Evolutionary conservation across 1,140 invertebrate species (phyloP).

Genomic region (Agrypnia vestita): DNA sequence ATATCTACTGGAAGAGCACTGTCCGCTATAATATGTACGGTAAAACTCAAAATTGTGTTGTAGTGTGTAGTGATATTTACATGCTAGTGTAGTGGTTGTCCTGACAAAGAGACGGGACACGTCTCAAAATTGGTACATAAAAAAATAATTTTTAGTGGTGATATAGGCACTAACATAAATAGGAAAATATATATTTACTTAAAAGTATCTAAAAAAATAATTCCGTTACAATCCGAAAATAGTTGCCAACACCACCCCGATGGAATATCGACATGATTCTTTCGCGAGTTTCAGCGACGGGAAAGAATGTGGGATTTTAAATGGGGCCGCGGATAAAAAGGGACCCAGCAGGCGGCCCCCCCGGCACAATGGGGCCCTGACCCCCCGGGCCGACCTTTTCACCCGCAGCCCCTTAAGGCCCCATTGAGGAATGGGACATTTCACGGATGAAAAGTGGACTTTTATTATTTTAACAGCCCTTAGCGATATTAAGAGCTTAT

Average conservation of each 20-base stretch:
- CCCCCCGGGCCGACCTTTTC: slow-evolving; percentile 28
- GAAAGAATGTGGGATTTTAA: slow-evolving; percentile 22
- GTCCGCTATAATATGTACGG: too few relatives aligned
- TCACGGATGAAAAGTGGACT: slow-evolving; percentile 13
- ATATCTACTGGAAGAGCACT: too few relatives aligned
- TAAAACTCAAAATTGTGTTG: too few relatives aligned
- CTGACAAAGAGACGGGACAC: too few relatives aligned
- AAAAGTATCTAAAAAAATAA: too few relatives aligned
- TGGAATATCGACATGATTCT: slow-evolving; percentile 29
- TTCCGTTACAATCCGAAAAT: background rate
- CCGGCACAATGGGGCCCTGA: slow-evolving; percentile 4
- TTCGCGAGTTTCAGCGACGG: slow-evolving; percentile 18
- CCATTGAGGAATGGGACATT: background rate
- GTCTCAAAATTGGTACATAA: too few relatives aligned
- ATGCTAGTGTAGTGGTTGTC: too few relatives aligned
- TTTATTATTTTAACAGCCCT: slow-evolving; percentile 25
- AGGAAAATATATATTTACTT: too few relatives aligned
- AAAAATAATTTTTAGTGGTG: too few relatives aligned
- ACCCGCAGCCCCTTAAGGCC: slow-evolving; percentile 11
- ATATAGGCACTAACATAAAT: too few relatives aligned
- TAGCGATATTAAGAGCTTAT: slow-evolving; percentile 10
- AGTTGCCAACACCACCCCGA: background rate
- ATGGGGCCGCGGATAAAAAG: slow-evolving; percentile 23
- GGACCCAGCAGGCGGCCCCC: background rate
- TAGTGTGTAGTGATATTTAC: too few relatives aligned